Conservation (phyloP, 2,888 invertebrate species). For the Brenthis hecate region DNA sequence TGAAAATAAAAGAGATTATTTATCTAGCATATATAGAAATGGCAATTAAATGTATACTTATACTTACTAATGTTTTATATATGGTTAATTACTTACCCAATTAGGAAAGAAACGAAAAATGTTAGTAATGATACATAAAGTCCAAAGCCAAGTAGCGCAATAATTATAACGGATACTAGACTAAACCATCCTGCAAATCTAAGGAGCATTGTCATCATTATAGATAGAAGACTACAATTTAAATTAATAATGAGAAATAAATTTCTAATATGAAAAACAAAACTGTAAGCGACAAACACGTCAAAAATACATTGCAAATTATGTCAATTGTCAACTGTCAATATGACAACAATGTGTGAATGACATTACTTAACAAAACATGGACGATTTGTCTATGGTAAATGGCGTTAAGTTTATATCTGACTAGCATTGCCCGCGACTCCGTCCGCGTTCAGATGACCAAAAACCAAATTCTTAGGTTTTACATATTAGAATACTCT, state of each 20-base stretch:
- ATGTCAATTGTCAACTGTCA: slow-evolving; percentile 26
- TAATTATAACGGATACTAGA: slow-evolving; percentile 66
- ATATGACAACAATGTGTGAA: slow-evolving; percentile 19
- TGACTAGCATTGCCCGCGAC: too few relatives aligned
- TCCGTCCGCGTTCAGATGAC: too few relatives aligned
- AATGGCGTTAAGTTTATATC: not conserved
- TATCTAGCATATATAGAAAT: not conserved
- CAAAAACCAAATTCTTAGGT: too few relatives aligned
- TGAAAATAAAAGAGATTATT: slow-evolving; percentile 46
- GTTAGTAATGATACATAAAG: slow-evolving; percentile 66
- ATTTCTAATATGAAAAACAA: slow-evolving; percentile 27
- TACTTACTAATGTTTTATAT: not conserved
- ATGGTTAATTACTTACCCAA: slow-evolving; percentile 61
- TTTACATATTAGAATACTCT: too few relatives aligned
- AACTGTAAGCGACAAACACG: slow-evolving; percentile 31
- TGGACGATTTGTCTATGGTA: slow-evolving; percentile 5
- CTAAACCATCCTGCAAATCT: slow-evolving; percentile 68
- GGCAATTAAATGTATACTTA: not conserved
- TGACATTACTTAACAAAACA: slow-evolving; percentile 4
- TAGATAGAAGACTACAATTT: slow-evolving; percentile 32
- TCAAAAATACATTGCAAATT: slow-evolving; percentile 24
- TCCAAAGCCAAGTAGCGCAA: slow-evolving; percentile 70
- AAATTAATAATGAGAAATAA: slow-evolving; percentile 32
- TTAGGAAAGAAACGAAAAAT: slow-evolving; percentile 66
- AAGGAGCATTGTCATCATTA: slow-evolving; percentile 50